These are phyloP conservation scores for Oncopeltus fasciatus DNA, from an alignment of 1,140 invertebrate genomes.

Conservation along the genomic window DNA sequence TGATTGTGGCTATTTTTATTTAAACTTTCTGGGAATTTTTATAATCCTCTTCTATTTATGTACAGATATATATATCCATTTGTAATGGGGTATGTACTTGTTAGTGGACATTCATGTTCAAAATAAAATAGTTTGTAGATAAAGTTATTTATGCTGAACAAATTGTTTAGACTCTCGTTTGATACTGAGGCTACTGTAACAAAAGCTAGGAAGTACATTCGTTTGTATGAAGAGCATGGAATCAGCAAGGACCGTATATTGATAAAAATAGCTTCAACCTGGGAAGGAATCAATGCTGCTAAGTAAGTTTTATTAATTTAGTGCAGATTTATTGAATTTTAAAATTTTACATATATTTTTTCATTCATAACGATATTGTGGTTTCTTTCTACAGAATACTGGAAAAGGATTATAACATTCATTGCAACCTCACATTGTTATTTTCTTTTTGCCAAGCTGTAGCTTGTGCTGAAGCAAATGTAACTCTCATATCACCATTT, in stretches of 20 bases:
- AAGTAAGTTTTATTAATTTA: conserved; percentile 40
- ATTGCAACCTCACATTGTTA: conserved; percentile 93
- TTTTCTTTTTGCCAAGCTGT: conserved; percentile 94
- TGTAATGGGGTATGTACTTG: too few relatives aligned
- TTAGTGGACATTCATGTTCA: too few relatives aligned
- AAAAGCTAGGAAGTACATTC: conserved; percentile 78
- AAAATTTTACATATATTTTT: too few relatives aligned
- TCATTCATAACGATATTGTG: background rate
- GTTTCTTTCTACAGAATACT: conserved; percentile 46
- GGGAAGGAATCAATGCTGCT: conserved; percentile 98
- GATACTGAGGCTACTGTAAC: conserved; percentile 78
- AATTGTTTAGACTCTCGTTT: conserved; percentile 77
- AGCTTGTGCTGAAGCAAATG: conserved; percentile 93
- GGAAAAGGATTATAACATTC: conserved; percentile 83
- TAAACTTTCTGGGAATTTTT: too few relatives aligned
- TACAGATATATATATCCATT: too few relatives aligned
- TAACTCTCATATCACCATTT: conserved; percentile 91
- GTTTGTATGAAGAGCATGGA: conserved; percentile 77
- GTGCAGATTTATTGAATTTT: too few relatives aligned
- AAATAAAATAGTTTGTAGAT: too few relatives aligned
- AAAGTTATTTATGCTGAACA: too few relatives aligned
- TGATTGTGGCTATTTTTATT: too few relatives aligned
- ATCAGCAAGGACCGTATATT: conserved; percentile 85
- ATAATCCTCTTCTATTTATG: too few relatives aligned
- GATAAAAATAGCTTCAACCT: conserved; percentile 94